These are phyloP conservation scores for Procavia capensis DNA, from an alignment of 2,113 vertebrate genomes.

Conservation along the genomic window DNA sequence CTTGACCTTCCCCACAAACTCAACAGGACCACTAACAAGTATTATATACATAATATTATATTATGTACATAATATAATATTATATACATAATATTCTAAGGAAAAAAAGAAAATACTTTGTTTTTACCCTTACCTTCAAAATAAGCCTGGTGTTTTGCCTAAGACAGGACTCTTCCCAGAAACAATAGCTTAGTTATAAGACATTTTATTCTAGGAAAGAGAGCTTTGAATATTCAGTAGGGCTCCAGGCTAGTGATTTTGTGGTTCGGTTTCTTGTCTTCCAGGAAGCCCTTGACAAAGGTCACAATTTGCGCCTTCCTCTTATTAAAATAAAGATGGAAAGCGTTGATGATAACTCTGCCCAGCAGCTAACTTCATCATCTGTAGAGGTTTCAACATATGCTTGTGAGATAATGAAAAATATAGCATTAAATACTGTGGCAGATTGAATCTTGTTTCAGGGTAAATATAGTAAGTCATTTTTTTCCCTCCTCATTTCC, in stretches of 20 bases:
- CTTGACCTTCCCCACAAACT: not conserved
- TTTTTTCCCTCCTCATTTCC: conserved; percentile 91
- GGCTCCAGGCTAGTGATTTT: conserved; percentile 89
- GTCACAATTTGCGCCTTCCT: conserved; percentile 93
- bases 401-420: conserved; percentile 97
- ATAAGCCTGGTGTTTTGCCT: conserved; percentile 61
- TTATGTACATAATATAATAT: not conserved
- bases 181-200: conserved; percentile 89
- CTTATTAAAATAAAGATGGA: conserved; percentile 93
- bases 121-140: conserved; percentile 25
- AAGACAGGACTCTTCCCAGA: conserved; percentile 81
- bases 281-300: conserved; percentile 96
- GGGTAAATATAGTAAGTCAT: conserved; percentile 93
- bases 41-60: not conserved
- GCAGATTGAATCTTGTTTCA: conserved; percentile 96
- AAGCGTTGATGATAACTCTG: conserved; percentile 91
- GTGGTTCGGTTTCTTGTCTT: conserved; percentile 88
- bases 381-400: conserved; percentile 95
- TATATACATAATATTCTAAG: not conserved
- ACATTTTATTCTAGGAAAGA: conserved; percentile 82
- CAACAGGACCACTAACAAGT: not conserved
- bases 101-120: conserved; percentile 52
- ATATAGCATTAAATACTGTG: conserved; percentile 95
- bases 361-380: conserved; percentile 96
- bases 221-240: conserved; percentile 92